Evolutionary conservation across 1,140 invertebrate genomes (phyloP), one percentile per base, ranked within the genome.

Genomic region (Pogonomyrmex californicus): DNA sequence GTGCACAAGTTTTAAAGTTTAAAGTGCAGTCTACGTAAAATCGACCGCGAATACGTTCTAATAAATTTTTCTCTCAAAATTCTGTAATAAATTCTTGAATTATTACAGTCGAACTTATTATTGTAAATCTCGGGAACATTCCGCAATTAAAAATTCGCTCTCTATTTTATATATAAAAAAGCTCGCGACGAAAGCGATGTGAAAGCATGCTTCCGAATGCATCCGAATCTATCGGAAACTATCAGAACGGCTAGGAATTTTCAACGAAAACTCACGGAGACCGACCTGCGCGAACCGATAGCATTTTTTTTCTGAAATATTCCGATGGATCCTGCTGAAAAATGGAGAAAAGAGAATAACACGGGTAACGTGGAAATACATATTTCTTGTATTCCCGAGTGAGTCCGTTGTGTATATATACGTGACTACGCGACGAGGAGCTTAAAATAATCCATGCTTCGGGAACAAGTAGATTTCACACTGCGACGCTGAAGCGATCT

Each of bases 391-490:
- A 83, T 83, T 83, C 79, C 54, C 79, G 30, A 2, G 68, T n/a
- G 79, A 83, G 56, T 70, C 12, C 33, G n/a, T 71, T 33, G 60
- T 41, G 58, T 51, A 38, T 44, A 17, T 75, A 51, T 62, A 54
- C 9, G 73, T 17, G 71, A 60, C 56, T 76, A 51, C 47, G 58
- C 73, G 82, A 66, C 70, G 73, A 66, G 62, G 14, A 78, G 83
- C 83, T 85, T 85, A 85, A 85, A 85, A 85, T 85, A 85, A 85
- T 85, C 83, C 83, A 85, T 17, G 75, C 75, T 63, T 51, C 83
- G 83, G 75, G 83, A 85, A 81, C 83, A 66, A 85, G 75, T 85
- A 78, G 62, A 77, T 85, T 85, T 78, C 78, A 70, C 78, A 70
- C 79, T 60, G 66, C 68, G 47, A 83, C 54, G 51, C 79, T 66